Evolutionary conservation across 2,888 invertebrate genomes (phyloP).

Genomic region (Monochamus alternatus): DNA sequence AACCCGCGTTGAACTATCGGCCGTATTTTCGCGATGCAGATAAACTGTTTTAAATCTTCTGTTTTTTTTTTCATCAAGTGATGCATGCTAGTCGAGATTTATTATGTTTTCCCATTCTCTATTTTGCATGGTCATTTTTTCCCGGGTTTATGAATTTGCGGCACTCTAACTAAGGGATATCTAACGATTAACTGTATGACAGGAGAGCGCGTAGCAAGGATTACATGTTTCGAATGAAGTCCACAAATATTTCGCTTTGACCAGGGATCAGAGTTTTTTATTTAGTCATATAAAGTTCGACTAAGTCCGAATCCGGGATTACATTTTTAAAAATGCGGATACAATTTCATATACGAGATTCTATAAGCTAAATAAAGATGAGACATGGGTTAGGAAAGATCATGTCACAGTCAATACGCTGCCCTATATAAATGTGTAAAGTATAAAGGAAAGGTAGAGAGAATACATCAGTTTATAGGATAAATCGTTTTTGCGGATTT

Average conservation of each 20-base stretch:
- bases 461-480: background rate
- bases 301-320: no score
- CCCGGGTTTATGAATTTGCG: slow-evolving; percentile 42
- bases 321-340: no score
- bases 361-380: background rate
- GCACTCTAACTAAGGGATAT: slow-evolving; percentile 41
- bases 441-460: slow-evolving; percentile 5
- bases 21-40: slow-evolving; percentile 42
- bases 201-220: background rate
- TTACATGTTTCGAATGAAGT: background rate
- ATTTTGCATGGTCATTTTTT: slow-evolving; percentile 45
- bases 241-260: background rate
- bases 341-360: no score
- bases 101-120: slow-evolving; percentile 41
- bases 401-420: slow-evolving; percentile 17
- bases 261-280: background rate
- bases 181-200: slow-evolving; percentile 24
- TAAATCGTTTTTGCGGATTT: background rate
- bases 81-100: slow-evolving; percentile 45
- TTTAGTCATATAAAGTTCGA: background rate
- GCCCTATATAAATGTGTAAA: background rate
- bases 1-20: slow-evolving; percentile 25
- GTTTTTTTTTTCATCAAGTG: slow-evolving; percentile 40
- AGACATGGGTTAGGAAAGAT: slow-evolving; percentile 6
- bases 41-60: slow-evolving; percentile 46